Conservation (phyloP, 2,113 vertebrate species). For the Drymodes brunneopygia region DNA sequence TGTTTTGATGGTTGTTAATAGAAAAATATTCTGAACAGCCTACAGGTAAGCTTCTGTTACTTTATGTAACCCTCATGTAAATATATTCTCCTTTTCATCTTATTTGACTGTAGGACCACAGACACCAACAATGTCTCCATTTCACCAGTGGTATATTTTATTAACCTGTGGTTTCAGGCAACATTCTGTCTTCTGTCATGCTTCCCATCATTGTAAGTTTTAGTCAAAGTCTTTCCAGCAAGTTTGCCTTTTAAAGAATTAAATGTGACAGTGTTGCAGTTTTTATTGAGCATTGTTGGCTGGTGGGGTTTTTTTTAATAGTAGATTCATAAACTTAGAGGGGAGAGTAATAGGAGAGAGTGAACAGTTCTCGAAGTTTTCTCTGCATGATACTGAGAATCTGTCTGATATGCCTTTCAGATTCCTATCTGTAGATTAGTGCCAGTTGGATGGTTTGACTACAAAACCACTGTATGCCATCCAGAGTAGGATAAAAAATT, state of each 20-base stretch:
- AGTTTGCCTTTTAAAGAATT: not conserved
- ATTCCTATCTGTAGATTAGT: not conserved
- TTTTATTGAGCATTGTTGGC: not conserved
- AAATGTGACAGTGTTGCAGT: not conserved
- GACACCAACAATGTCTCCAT: not conserved
- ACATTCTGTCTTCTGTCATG: not conserved
- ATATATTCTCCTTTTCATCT: not conserved
- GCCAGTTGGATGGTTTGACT: not conserved
- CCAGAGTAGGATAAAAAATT: not conserved
- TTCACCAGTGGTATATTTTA: slow-evolving; percentile 4
- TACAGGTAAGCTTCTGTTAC: not conserved
- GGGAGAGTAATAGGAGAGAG: not conserved
- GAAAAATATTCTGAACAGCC: not conserved
- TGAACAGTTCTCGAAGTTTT: not conserved
- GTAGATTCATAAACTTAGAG: not conserved
- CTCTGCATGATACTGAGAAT: not conserved
- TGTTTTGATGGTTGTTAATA: not conserved
- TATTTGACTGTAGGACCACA: not conserved
- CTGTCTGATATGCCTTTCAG: not conserved
- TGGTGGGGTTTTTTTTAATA: not conserved
- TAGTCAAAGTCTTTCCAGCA: not conserved
- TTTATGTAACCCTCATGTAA: not conserved
- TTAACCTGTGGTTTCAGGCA: not conserved
- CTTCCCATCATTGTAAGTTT: not conserved
- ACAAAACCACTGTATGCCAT: not conserved